These are phyloP conservation scores for Puffinus mauretanicus DNA, from an alignment of 2,113 vertebrate genomes.

Conservation along the genomic window DNA sequence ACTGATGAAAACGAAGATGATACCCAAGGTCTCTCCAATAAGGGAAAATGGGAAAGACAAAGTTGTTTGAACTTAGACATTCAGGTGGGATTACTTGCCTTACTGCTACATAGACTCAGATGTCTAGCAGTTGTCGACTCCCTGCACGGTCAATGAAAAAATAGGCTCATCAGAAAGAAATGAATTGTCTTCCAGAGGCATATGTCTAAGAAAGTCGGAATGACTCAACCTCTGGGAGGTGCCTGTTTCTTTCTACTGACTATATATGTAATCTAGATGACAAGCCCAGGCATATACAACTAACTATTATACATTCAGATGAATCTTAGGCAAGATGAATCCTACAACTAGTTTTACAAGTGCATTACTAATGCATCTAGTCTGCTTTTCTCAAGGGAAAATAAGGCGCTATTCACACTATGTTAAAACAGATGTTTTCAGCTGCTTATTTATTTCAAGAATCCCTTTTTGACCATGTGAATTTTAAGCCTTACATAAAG, in stretches of 20 bases:
- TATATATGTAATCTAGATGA: neutral
- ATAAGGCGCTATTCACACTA: neutral
- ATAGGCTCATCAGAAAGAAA: neutral
- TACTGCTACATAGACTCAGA: neutral
- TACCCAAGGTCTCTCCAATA: neutral
- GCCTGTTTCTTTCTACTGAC: neutral
- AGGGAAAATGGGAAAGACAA: neutral
- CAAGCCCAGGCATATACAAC: constrained; percentile 16
- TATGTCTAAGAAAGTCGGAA: neutral
- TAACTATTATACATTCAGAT: constrained; percentile 12
- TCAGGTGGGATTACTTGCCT: neutral
- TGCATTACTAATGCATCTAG: constrained; percentile 20
- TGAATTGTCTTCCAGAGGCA: neutral
- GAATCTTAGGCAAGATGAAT: constrained; percentile 35
- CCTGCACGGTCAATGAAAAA: neutral
- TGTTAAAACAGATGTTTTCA: neutral
- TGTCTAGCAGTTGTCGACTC: neutral
- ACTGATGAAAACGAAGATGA: neutral
- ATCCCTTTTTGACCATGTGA: neutral
- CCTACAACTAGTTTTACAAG: constrained; percentile 48
- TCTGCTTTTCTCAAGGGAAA: constrained; percentile 50
- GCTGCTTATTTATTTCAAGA: neutral
- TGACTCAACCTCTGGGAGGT: constrained; percentile 29
- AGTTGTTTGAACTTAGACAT: neutral
- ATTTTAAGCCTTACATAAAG: neutral